Percentiles rank a stretch among this genome's conserved stretches.
phyloP scores from a whole-genome alignment of 1,140 invertebrate genomes.

The Ladona fulva region DNA sequence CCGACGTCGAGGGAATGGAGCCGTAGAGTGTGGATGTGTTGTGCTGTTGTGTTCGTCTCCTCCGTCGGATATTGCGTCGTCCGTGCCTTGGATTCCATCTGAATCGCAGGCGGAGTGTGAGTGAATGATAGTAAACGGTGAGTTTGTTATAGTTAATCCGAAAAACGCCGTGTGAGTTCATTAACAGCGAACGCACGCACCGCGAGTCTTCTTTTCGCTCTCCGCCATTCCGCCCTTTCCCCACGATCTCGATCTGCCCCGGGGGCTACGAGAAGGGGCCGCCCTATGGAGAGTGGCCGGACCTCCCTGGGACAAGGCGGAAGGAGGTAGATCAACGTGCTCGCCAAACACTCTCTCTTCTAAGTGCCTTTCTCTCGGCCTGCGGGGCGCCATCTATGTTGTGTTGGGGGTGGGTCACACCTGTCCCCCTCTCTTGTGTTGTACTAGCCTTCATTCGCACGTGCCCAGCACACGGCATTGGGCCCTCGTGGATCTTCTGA shows the following conservation, averaged over 20 bases:
- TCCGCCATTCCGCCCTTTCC: background rate
- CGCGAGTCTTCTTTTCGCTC: background rate
- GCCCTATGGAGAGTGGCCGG: background rate
- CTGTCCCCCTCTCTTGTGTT: background rate
- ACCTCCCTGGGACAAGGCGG: background rate
- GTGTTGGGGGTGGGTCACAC: background rate
- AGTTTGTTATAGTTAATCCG: background rate
- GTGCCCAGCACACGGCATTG: too few relatives aligned
- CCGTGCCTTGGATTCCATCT: constrained; percentile 2
- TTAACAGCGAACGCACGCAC: background rate
- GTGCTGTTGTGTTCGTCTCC: background rate
- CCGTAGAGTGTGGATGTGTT: background rate
- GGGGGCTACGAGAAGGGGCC: background rate
- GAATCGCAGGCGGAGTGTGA: background rate
- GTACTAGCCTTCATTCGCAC: background rate
- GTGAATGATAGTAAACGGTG: background rate
- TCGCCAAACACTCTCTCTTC: background rate
- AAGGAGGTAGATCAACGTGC: background rate
- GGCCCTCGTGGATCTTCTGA: too few relatives aligned
- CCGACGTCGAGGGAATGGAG: constrained; percentile 13
- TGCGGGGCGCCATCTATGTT: background rate
- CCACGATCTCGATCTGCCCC: background rate
- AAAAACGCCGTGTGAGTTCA: background rate
- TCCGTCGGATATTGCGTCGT: constrained; percentile 1
- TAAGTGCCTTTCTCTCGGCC: background rate